Evolutionary conservation across 2,797 vertebrate genomes (phyloP).

Genomic region (Gallirallus australis): DNA sequence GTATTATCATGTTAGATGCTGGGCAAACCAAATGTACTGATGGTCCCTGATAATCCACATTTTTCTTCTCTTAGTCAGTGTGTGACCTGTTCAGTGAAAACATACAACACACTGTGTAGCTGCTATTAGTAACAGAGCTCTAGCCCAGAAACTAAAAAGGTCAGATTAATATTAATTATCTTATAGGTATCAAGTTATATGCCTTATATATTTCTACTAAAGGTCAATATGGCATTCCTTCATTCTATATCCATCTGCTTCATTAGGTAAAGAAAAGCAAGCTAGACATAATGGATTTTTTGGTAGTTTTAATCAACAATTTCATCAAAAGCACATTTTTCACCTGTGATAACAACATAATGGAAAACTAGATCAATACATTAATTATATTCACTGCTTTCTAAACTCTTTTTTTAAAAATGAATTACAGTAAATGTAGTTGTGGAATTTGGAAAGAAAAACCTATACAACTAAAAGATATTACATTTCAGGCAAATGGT

Average conservation of each 20-base stretch:
- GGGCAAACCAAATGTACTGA: not conserved
- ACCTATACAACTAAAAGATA: slow-evolving; percentile 2
- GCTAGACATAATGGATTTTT: slow-evolving; percentile 69
- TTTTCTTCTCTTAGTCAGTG: not conserved
- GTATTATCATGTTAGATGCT: not conserved
- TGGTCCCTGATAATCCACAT: not conserved
- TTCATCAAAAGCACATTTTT: slow-evolving; percentile 77
- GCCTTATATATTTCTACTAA: slow-evolving; percentile 50
- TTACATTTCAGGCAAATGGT: slow-evolving; percentile 7
- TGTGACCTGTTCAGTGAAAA: not conserved
- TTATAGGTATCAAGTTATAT: slow-evolving; percentile 61
- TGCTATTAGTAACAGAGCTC: slow-evolving; percentile 51
- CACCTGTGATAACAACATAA: slow-evolving; percentile 76
- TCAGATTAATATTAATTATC: slow-evolving; percentile 70
- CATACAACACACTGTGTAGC: slow-evolving; percentile 26
- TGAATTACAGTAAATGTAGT: slow-evolving; percentile 66
- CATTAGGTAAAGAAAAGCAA: slow-evolving; percentile 64
- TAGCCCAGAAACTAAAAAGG: slow-evolving; percentile 41
- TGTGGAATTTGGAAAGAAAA: slow-evolving; percentile 54
- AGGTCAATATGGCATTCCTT: slow-evolving; percentile 60
- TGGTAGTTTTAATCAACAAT: slow-evolving; percentile 77
- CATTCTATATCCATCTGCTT: slow-evolving; percentile 62
- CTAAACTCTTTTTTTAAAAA: slow-evolving; percentile 67
- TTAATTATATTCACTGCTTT: slow-evolving; percentile 77
- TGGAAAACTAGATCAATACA: slow-evolving; percentile 76